Base-by-base conservation (phyloP, 2,113 vertebrate species). In the Atherinomorus stipes region DNA sequence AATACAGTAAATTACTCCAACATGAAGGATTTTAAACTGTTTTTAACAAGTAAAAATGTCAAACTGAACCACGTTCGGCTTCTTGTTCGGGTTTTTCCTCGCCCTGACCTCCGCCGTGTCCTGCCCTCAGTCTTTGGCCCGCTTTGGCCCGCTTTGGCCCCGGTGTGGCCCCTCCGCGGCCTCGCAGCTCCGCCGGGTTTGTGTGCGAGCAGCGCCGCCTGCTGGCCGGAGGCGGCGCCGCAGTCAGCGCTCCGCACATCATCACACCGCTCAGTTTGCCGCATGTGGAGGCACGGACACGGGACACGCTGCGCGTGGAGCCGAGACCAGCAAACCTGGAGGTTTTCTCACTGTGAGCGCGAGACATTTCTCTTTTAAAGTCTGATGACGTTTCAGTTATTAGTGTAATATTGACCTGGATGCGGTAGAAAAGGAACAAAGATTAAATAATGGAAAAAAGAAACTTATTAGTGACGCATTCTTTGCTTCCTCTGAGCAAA, bases 201-300 rank as follows among this genome's bases (percentile, higher is more conserved):
- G 75, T 85, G 81, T 91, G 89, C 72, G 65, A 86, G 86, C 91
- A 93, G 91, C 87, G 71, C 79, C 76, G 47, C 76, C 87, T 83
- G 83, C 57, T 78, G 93, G 73, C 21, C 31, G 16, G 7, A 44
- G 12, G 11, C 8, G 13, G 80, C 56, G 13, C 54, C 31, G 22
- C 8, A 67, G 50, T 23, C 63, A 44, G 65, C 0, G 37, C 7
- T 13, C 11, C 0, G 47, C 52, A 9, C 11, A 52, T 1, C 61
- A 2, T 65, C 71, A 44, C 38, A 25, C 28, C 75, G 54, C 52
- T 51, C 8, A 21, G 21, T 0, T 2, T 0, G 0, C 28, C 54
- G 11, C 44, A 19, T 16, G 16, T 1, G 37, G 64, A 73, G 62
- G 4, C 12, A 2, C 12, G 3, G 19, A 18, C 26, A 28, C 19